Conservation (phyloP, 2,888 invertebrate genomes). For the Strigamia transsilvanica region DNA sequence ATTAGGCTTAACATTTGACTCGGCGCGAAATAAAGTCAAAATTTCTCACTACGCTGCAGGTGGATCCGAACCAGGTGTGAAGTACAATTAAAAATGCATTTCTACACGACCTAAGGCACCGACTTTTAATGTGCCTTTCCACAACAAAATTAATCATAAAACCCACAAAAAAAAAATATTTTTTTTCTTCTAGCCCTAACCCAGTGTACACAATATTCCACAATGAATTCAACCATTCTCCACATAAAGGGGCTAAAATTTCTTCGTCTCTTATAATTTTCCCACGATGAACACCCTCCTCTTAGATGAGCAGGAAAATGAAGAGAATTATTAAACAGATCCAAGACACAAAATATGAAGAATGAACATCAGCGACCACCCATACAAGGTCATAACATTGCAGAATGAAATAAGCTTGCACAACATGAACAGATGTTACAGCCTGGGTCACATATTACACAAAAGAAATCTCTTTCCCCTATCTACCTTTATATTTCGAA, state of each 20-base stretch:
- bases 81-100: slow-evolving; percentile 43
- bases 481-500: background rate
- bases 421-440: slow-evolving; percentile 43
- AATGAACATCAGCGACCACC: slow-evolving; percentile 49
- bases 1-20: slow-evolving; percentile 41
- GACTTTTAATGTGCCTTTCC: slow-evolving; percentile 4
- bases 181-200: background rate
- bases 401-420: slow-evolving; percentile 42
- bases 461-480: slow-evolving; percentile 40
- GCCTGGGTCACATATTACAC: slow-evolving; percentile 29
- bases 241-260: background rate
- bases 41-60: background rate
- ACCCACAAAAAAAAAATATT: background rate
- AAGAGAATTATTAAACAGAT: slow-evolving; percentile 46
- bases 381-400: slow-evolving; percentile 47
- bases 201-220: background rate
- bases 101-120: background rate
- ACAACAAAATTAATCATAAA: slow-evolving; percentile 17
- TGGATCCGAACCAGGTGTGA: slow-evolving; percentile 33
- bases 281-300: slow-evolving; percentile 40
- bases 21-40: background rate
- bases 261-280: background rate
- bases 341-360: slow-evolving; percentile 47
- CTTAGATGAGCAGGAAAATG: slow-evolving; percentile 31
- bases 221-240: background rate